Evolutionary conservation across 2,797 vertebrate species (phyloP), one percentile per base, ranked within the genome.

Genomic region (Amphiprion clarkii): DNA sequence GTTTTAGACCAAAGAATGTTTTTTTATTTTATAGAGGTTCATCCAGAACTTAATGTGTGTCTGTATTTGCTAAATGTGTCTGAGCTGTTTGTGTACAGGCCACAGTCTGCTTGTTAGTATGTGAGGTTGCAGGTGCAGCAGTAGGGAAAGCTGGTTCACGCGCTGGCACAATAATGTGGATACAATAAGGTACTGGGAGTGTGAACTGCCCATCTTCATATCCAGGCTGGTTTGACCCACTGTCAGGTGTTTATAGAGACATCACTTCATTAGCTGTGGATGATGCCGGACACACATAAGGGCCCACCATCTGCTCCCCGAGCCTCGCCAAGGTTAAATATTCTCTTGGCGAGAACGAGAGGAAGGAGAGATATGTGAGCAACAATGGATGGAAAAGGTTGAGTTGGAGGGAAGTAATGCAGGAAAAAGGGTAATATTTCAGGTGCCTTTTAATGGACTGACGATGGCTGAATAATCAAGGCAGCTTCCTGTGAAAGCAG

Each of bases 181-280:
- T 13, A 39, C 81, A 78, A 71, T 76, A 67, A 76, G 79, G 71
- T 81, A 69, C 51, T 75, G 83, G 80, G 61, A 79, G 67, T 40
- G 27, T 61, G 53, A 87, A 71, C 71, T 71, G 82, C 71, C 88
- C 44, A 31, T 79, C 74, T 81, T 85, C 68, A 68, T 74, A 70
- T 79, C 68, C 78, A 83, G 76, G 74, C 83, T 61, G 84, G 80
- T 84, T 85, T 87, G 89, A 88, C 89, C 90, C 84, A 71, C 88
- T 89, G 87, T 94, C 93, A 92, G 91, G 91, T 92, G 93, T 94
- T 94, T 92, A 95, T 93, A 84, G 89, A 95, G 92, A 95, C 92
- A 94, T 95, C 93, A 92, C 91, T 94, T 94, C 88, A 95, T 94
- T 93, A 94, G 87, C 90, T 67, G 84, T 63, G 86, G 84, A 91